Base-by-base conservation (phyloP, 1,140 invertebrate species). In the Caerostris darwini region DNA sequence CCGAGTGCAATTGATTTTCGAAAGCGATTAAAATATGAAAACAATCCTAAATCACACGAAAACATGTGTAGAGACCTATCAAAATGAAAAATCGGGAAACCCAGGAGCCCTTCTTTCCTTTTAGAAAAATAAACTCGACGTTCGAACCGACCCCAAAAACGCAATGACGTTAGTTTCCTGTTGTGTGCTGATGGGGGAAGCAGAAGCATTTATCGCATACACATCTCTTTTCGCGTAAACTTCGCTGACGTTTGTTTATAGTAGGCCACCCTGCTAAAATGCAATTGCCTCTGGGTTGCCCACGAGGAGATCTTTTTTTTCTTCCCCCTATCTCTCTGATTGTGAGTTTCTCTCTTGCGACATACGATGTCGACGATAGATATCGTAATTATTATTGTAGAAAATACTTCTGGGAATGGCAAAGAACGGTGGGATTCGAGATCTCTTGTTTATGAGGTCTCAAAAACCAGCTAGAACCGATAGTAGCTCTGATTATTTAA, bases 311-410 rank as follows among this genome's bases (percentile, higher is more conserved):
- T n/a, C 7, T 77, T 53, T 34, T 50, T 7, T 34, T 71, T 19
- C n/a, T 77, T 53, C 50, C 50, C n/a, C n/a, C 50, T 77, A 77
- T 77, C 71, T 77, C 19, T 53, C 71, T 77, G 61, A 77, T 53
- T 77, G n/a, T 19, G 14, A 3, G n/a, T 8, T n/a, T 64, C 61
- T 8, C 71, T 77, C 71, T 77, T 77, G 19, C 71, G 71, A 77
- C 71, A 77, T 10, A 34, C n/a, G 12, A 7, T 19, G n/a, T 12
- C 6, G 71, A 53, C 10, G 71, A 77, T 10, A 77, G 71, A 77
- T 77, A 10, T 53, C 14, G 71, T 77, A 77, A 77, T 77, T 77
- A 77, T 77, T 77, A 34, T 77, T 77, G n/a, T 14, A 34, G 71
- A 53, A 34, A 17, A 64, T 64, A 64, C 17, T 64, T 64, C 61